Evolutionary conservation across 2,797 vertebrate species (phyloP).

Genomic region (Spinus olivaceus): DNA sequence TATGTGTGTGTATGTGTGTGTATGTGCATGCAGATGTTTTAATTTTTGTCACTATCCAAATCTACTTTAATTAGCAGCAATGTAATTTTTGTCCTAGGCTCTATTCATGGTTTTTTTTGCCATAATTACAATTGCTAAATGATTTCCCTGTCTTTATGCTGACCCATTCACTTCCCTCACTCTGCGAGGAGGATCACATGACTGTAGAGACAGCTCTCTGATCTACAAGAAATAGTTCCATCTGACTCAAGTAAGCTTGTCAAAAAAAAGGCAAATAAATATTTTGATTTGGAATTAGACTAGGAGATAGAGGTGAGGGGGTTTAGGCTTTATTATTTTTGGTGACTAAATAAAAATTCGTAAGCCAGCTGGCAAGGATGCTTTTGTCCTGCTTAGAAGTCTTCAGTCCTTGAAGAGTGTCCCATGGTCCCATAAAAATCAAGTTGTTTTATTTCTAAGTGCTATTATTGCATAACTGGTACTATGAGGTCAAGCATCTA

Average conservation of each 20-base stretch:
- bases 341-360: neutral
- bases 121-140: rapidly evolving
- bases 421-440: neutral
- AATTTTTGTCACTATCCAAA: neutral
- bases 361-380: neutral
- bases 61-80: neutral
- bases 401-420: neutral
- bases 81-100: neutral
- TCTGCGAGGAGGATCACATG: neutral
- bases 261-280: neutral
- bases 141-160: neutral
- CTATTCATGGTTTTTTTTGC: neutral
- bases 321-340: neutral
- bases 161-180: neutral
- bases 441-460: neutral
- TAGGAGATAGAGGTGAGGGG: neutral
- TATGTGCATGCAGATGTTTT: neutral
- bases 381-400: neutral
- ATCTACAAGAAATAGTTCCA: neutral
- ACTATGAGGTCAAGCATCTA: neutral
- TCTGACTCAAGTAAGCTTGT: neutral
- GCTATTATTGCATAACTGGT: neutral
- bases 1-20: too few relatives aligned
- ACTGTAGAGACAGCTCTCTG: neutral
- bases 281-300: neutral